Conservation (phyloP, 2,888 invertebrate genomes). For the Cistogaster globosa region DNA sequence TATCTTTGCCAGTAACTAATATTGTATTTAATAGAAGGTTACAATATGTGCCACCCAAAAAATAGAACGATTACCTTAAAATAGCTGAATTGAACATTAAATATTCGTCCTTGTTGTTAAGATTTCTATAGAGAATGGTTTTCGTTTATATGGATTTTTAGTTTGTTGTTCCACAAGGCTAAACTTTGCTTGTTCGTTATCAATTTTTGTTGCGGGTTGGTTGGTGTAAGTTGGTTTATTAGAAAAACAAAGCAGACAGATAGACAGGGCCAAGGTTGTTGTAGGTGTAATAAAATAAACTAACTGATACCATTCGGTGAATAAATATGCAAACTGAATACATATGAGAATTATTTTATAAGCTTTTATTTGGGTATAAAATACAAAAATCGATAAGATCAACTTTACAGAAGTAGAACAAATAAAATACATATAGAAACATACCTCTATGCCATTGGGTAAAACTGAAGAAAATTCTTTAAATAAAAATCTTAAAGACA, state of each 20-base stretch:
- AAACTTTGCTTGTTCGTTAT: not conserved
- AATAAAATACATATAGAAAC: too few species aligned
- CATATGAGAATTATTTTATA: conserved; percentile 8
- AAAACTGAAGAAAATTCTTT: not conserved
- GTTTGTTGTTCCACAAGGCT: not conserved
- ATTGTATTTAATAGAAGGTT: conserved; percentile 24
- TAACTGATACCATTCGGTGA: not conserved
- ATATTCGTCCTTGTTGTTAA: conserved; percentile 21
- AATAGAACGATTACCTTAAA: not conserved
- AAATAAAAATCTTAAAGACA: too few species aligned
- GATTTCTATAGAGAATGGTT: conserved; percentile 19
- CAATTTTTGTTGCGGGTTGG: conserved; percentile 4
- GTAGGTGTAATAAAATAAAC: conserved; percentile 25
- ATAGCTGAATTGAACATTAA: conserved; percentile 38
- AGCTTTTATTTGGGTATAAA: conserved; percentile 4
- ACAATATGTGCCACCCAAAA: conserved; percentile 6
- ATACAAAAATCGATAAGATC: conserved; percentile 25
- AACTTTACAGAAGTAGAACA: not conserved
- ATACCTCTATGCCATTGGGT: too few species aligned
- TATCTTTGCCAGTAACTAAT: conserved; percentile 7
- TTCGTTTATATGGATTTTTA: conserved; percentile 13
- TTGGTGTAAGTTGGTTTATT: not conserved
- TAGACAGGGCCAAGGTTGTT: conserved; percentile 56
- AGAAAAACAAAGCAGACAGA: conserved; percentile 5
- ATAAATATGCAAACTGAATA: too few species aligned